Evolutionary conservation across 1,140 invertebrate species (phyloP).

Genomic region (Drosophila ercepeae): DNA sequence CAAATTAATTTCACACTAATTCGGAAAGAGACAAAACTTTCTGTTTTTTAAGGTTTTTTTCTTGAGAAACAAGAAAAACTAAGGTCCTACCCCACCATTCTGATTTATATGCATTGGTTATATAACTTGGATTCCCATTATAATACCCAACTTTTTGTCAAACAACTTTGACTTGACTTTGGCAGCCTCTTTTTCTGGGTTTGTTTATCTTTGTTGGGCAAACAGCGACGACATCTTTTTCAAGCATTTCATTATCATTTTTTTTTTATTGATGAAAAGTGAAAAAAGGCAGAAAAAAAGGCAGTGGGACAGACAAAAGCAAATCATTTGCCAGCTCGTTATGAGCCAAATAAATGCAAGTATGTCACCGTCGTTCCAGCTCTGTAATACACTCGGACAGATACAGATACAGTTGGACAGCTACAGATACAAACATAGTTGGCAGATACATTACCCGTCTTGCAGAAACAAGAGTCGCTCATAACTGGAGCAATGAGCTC

Average conservation of each 20-base stretch:
- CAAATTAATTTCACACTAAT: background rate
- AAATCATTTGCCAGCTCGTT: constrained; percentile 41
- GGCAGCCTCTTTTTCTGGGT: constrained; percentile 13
- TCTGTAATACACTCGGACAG: constrained; percentile 48
- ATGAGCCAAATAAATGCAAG: constrained; percentile 67
- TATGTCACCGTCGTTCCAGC: constrained; percentile 58
- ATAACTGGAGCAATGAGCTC: constrained; percentile 68
- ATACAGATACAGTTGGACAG: constrained; percentile 31
- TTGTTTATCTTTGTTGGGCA: constrained; percentile 34
- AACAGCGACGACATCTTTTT: constrained; percentile 23
- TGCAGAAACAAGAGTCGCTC: constrained; percentile 19
- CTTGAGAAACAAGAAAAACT: too few relatives aligned
- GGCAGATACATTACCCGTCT: constrained; percentile 35
- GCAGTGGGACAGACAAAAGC: constrained; percentile 25
- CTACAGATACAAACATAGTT: constrained; percentile 23
- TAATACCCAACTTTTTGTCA: constrained; percentile 20
- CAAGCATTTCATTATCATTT: constrained; percentile 42
- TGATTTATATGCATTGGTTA: constrained; percentile 42
- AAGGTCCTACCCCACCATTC: constrained; percentile 8
- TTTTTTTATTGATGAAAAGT: constrained; percentile 69
- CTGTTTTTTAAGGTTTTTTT: too few relatives aligned
- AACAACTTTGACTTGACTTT: constrained; percentile 36
- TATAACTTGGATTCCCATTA: constrained; percentile 37
- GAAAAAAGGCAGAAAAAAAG: constrained; percentile 54
- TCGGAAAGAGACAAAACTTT: background rate